Base-by-base conservation (phyloP, 2,113 vertebrate genomes). In the Entomyzon cyanotis region DNA sequence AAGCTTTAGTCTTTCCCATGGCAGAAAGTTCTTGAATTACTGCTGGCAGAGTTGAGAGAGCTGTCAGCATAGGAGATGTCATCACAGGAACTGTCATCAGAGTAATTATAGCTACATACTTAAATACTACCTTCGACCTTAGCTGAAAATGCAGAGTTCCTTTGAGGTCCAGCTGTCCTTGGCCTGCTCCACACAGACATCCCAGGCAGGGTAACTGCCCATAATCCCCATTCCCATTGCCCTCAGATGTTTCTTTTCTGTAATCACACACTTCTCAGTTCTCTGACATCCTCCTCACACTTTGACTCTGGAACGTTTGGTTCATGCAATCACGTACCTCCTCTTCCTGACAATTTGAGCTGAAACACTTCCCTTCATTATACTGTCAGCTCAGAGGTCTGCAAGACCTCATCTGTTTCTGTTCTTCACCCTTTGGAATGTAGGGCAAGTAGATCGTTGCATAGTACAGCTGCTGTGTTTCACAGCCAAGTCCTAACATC, bases 401-500 rank as follows among this genome's bases (percentile, higher is more conserved):
- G 27, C 49, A 44, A 64, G 84, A 80, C 76, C 55, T 84, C 83
- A 12, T 76, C 56, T 71, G 7, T 74, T 83, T 90, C 47, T 56
- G 24, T 62, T 76, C 67, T 87, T 82, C 0, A 21, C 33, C 77
- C 58, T 82, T 82, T 90, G 65, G 90, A 85, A 85, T 73, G 47
- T 62, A 84, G 60, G 35, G 79, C 47, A 60, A 60, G 22, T 87
- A 96, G 44, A 62, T 56, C 41, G 47, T 77, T 93, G 49, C 35
- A 7, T 70, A 84, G 52, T 21, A 31, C n/a, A 78, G 37, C 33
- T 78, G 37, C 69, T 92, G 28, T 87, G 55, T 94, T 91, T 93
- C 79, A 74, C 47, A 86, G 50, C 47, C 55, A 73, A 96, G 60
- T 44, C 60, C 82, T 95, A 95, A 97, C 33, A 18, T 59, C 56